Evolutionary conservation across 2,113 vertebrate genomes (phyloP), one percentile per base, ranked within the genome.

Genomic region (Cyprinus carpio): DNA sequence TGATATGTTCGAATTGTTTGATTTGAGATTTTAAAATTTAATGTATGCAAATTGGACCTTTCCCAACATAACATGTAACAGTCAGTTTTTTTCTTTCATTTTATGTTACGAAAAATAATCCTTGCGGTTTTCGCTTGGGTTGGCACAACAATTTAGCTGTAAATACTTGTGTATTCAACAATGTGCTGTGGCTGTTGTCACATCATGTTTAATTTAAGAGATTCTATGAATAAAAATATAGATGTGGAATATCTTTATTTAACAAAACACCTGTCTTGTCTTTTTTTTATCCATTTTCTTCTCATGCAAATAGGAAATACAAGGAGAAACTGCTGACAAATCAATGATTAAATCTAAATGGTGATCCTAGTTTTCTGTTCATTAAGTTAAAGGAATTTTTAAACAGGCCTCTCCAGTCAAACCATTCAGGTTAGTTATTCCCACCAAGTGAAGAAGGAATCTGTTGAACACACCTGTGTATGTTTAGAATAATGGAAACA

Each of bases 121-220:
- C 84, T 86, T 81, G 87, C 87, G 25, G 4, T 27, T 87, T 75
- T 62, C 2, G 29, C 86, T 86, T 54, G 85, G 88, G 81, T 91
- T 87, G 64, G 88, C 56, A 82, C 40, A 81, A 40, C 5, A 71
- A 9, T 0, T 54, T 65, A 43, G 71, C 67, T 89, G 84, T 91
- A 91, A 88, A 92, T 91, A 90, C 91, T 69, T 89, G 86, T 87
- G 91, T 92, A 90, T 92, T 90, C 2, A 85, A 82, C 27, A 51
- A 79, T 90, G 62, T 75, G 58, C 89, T 88, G 91, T 93, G 91
- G 74, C 90, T 79, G 23, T 37, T 29, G 88, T 86, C 87, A 89
- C 84, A 56, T 80, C 65, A 83, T 88, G 87, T 85, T 89, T 87
- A 88, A 65, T 80, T 88, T 88, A 85, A 75, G 29, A 71, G 25